Evolutionary conservation across 2,797 vertebrate species (phyloP), one percentile per base, ranked within the genome.

Genomic region (Rhyacichthys aspro): DNA sequence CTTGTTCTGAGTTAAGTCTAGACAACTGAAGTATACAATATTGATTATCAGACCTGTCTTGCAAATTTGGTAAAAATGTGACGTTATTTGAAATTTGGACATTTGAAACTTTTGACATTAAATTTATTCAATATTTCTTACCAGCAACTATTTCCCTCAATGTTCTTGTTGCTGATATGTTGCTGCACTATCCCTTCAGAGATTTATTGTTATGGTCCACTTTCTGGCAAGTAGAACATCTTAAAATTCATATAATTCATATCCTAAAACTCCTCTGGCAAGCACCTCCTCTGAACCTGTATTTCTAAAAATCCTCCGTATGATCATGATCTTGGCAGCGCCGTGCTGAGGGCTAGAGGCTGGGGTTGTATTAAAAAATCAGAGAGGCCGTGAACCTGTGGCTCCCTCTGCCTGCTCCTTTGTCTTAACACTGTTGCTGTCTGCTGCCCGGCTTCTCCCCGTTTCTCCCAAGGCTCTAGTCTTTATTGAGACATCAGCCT

Each of bases 401-500:
- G 58, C 53, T 11, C 17, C 7, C 7, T 44, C 53, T 52, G 23
- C 45, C 66, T 61, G 23, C 39, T 45, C 50, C 39, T 62, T 56
- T 47, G 67, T 59, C 46, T 72, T 38, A 34, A 61, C 55, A 43
- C 55, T 49, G 59, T 72, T 72, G 47, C 46, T 60, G 59, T 64
- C 14, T 32, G 54, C 59, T 34, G 43, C 36, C 59, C 12, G 18
- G 44, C 56, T 12, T 18, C 28, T 9, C 7, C 18, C n/a, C 19
- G 14, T 18, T 59, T 42, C 34, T 72, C 59, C 64, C 43, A 44
- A 59, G 76, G 60, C 68, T 7, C 17, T 0, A 1, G 50, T 77
- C 79, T 80, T 83, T 77, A 86, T 79, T 78, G 74, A 85, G 81
- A 88, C 84, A 87, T 88, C 84, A 82, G 79, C 76, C 84, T 89